Base-by-base conservation (phyloP, 2,797 vertebrate genomes). In the Rhinogobio ventralis region DNA sequence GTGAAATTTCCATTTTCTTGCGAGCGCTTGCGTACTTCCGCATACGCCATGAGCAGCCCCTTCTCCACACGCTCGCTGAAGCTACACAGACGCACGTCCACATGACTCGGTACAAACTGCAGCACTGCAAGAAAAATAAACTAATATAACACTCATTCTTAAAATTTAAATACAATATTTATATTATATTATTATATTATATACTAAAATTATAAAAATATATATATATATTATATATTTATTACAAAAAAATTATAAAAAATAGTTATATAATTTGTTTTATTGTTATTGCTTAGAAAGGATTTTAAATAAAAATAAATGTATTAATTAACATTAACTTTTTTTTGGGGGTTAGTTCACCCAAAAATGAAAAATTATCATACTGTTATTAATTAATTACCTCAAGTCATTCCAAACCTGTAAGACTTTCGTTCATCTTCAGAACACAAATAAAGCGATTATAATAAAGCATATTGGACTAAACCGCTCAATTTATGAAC, bases 81-180 rank as follows among this genome's bases (percentile, higher is more conserved):
- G 94, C 95, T 97, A 82, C 98, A 99, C 84, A 98, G 92, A 5
- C 97, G 91, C 30, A 97, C 89, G 25, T 99, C 98, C 53, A 98
- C 90, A 0, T 96, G 96, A 36, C 92, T 90, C n/a, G 98, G 98
- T 69, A 99, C 97, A 86, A 99, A 99, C 94, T 99, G 98, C 87
- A 99, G 95, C 53, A 99, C 96, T 97, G 90, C n/a, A 85, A 28
- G 15, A 55, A 46, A 84, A 53, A 84, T 5, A 78, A 23, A 30
- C 23, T 7, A 69, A 72, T 45, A 30, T 51, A 82, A 72, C 8
- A 68, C n/a, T 30, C 28, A 78, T 51, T 19, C 14, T 53, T 51
- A 17, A 6, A 49, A 69, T 9, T 85, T 23, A 53, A 2, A 53
- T 33, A 42, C 2, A 77, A 42, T 17, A 77, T 39, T 25, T 19